These are phyloP conservation scores for Lontra canadensis DNA, from an alignment of 2,113 vertebrate species.

Conservation along the genomic window DNA sequence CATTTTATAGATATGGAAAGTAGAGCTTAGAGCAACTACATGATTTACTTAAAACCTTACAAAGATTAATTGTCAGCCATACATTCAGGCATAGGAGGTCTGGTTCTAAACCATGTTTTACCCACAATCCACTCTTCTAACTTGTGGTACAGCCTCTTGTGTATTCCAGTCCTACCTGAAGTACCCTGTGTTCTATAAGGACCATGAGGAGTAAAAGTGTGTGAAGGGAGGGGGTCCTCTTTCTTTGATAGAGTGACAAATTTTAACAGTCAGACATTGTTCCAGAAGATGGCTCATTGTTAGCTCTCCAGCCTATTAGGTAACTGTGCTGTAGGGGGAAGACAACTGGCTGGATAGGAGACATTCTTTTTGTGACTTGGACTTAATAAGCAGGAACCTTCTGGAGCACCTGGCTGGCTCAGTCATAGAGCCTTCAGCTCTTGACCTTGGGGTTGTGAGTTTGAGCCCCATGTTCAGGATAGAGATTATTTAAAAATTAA, in stretches of 20 bases:
- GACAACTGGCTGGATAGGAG: background rate
- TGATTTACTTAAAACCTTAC: slow-evolving; percentile 1
- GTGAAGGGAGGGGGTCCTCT: background rate
- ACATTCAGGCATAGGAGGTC: background rate
- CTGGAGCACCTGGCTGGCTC: background rate
- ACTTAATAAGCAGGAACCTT: background rate
- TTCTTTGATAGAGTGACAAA: background rate
- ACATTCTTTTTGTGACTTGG: background rate
- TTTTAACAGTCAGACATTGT: background rate
- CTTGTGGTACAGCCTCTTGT: background rate
- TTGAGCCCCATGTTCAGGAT: background rate
- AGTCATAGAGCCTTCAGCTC: background rate
- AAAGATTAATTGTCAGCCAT: background rate
- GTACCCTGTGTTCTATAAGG: background rate
- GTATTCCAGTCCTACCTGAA: background rate
- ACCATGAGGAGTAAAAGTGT: background rate
- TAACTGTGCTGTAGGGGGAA: background rate
- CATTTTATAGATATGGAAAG: slow-evolving; percentile 9
- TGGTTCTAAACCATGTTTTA: background rate
- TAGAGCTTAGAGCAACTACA: background rate
- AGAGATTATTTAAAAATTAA: background rate
- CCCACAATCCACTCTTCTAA: background rate
- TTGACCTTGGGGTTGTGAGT: background rate
- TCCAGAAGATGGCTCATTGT: background rate
- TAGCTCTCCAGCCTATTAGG: background rate